phyloP scores from a whole-genome alignment of 2,888 invertebrate genomes.

The Dugesia japonica region DNA sequence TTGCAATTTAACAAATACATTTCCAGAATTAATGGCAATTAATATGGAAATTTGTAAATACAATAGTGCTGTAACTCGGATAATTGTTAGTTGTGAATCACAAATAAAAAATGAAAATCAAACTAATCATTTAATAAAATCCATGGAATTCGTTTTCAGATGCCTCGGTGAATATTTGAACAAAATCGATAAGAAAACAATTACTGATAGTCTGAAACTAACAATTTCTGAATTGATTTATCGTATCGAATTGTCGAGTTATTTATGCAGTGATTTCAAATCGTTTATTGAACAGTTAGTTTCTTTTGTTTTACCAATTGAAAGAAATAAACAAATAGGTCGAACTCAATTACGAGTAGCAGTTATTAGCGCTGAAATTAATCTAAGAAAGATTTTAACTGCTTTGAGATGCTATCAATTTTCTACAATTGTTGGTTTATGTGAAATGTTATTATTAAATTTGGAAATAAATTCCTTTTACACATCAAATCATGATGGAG shows the following conservation, averaged over 20 bases:
- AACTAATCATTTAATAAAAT: not conserved
- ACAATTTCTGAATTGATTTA: not conserved
- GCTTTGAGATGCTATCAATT: not conserved
- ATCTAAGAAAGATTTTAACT: not conserved
- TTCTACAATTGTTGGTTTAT: not conserved
- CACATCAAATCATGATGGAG: not conserved
- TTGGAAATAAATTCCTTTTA: not conserved
- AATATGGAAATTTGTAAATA: not conserved
- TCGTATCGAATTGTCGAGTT: not conserved
- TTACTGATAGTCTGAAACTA: not conserved
- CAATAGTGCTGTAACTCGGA: not conserved
- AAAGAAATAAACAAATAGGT: not conserved
- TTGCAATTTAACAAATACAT: not conserved
- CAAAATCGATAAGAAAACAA: not conserved
- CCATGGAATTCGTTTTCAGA: not conserved
- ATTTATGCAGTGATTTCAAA: not conserved
- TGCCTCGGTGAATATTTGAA: not conserved
- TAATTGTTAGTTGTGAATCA: not conserved
- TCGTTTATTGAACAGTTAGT: not conserved
- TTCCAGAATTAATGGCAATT: not conserved
- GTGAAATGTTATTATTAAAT: not conserved
- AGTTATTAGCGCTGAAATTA: not conserved
- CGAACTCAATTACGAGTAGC: not conserved
- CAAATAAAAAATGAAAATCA: not conserved
- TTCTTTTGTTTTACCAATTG: not conserved